Base-by-base conservation (phyloP, 2,888 invertebrate species). In the Branchipolynoe longqiensis region DNA sequence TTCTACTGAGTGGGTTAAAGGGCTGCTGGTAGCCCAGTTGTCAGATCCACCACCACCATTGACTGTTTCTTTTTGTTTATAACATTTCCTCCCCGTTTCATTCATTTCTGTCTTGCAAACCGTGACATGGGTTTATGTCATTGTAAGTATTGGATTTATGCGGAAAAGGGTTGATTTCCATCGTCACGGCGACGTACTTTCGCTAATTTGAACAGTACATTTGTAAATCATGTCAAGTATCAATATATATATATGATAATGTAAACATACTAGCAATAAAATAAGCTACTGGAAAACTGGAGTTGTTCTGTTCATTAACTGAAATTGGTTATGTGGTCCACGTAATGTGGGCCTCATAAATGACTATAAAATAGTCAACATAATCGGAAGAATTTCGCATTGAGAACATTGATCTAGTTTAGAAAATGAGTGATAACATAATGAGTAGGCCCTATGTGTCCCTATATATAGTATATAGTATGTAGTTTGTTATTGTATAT, bases 191-290 rank as follows among this genome's bases (percentile, higher is more conserved):
- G 82, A 33, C 82, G 36, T 56, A 82, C n/a, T 82, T 82, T 82
- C 56, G 82, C 82, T 82, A 54, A 82, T 82, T 58, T 58, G 36
- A 58, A 82, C 31, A 58, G 58, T 82, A 38, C 82, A 58, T 82
- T 82, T 82, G 82, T 82, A 82, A 82, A 82, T 58, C 54, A 82
- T 82, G 82, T 82, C 38, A 82, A 82, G 82, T 82, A 36, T 82
- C 82, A 58, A 58, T 82, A 82, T 81, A 81, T 54, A 81, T 78
- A 82, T 78, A 78, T 78, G 28, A 48, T 48, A 78, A 78, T 82
- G 82, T 82, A 54, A 56, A 58, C 82, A 54, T 82, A 82, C 82
- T 82, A 82, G 82, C 82, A 82, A 82, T 82, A 82, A 78, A 82
- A 78, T 78, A 78, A 48, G 78, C 78, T 78, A 78, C 48, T 78